Conservation (phyloP, 2,888 invertebrate genomes). For the Drosophila subquinaria region DNA sequence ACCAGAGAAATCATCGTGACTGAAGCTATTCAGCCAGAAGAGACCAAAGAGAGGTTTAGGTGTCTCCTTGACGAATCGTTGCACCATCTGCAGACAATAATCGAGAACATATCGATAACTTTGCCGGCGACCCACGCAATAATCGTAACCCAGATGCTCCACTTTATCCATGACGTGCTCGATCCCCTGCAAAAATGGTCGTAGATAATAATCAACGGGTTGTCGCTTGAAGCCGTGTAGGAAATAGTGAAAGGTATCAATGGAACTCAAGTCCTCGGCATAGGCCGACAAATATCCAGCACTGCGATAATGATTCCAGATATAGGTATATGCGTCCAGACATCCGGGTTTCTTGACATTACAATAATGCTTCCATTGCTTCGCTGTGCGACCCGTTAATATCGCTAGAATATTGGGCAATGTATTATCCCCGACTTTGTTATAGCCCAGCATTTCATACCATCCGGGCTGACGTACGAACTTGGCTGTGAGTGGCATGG, state of each 20-base stretch:
- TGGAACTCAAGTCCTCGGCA: conserved; percentile 89
- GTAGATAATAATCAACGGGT: conserved; percentile 92
- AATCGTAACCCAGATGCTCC: conserved; percentile 86
- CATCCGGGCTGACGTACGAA: conserved; percentile 88
- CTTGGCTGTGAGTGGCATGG: conserved; percentile 89
- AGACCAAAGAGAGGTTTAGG: conserved; percentile 88
- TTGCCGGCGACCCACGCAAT: conserved; percentile 87
- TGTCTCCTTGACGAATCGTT: conserved; percentile 87
- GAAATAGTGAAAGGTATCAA: conserved; percentile 87
- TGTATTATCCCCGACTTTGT: conserved; percentile 92
- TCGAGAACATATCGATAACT: conserved; percentile 89
- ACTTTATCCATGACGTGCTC: conserved; percentile 86
- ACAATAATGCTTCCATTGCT: conserved; percentile 86
- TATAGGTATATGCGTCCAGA: conserved; percentile 89
- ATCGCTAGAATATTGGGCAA: conserved; percentile 94
- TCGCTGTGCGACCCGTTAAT: conserved; percentile 88
- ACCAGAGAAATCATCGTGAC: conserved; percentile 88
- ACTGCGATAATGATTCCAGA: conserved; percentile 90
- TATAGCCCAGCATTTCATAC: conserved; percentile 90
- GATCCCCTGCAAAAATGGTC: conserved; percentile 89
- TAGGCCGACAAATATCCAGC: conserved; percentile 90
- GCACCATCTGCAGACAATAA: conserved; percentile 88
- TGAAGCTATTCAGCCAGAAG: conserved; percentile 91
- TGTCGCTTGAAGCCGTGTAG: conserved; percentile 89
- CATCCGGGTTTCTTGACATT: conserved; percentile 86